A percentile compares a stretch with the other conserved stretches of the same genome.
Conservation (phyloP, 2,888 invertebrate genomes). For the Ganaspis brasiliensis region DNA sequence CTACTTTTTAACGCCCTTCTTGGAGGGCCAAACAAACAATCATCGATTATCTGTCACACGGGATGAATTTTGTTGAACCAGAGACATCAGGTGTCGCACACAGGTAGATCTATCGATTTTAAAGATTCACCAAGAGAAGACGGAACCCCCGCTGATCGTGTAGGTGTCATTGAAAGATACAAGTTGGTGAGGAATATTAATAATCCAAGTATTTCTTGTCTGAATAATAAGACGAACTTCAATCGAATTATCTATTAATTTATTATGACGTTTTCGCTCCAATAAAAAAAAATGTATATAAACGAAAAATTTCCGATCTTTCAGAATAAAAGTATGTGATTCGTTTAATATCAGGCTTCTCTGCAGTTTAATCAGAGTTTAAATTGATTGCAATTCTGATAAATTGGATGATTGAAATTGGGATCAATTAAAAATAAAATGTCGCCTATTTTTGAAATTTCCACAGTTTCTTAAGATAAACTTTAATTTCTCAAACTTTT, state of each 20-base stretch:
- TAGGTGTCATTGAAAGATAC: conserved; percentile 54
- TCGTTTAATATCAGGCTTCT: no score
- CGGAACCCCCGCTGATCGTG: conserved; percentile 52
- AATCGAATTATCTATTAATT: conserved; percentile 44
- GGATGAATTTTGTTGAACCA: conserved; percentile 51
- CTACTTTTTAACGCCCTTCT: conserved; percentile 41
- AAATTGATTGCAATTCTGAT: no score
- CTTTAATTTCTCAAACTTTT: no score
- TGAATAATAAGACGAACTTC: conserved; percentile 38
- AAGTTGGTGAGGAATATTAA: conserved; percentile 45
- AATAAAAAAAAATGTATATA: conserved; percentile 21
- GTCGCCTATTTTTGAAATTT: no score
- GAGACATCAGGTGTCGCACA: conserved; percentile 50
- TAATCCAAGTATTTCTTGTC: conserved; percentile 45
- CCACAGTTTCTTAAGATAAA: no score
- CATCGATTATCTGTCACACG: conserved; percentile 51
- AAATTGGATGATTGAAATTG: no score
- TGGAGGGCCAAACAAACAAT: conserved; percentile 17
- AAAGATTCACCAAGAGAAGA: conserved; percentile 15
- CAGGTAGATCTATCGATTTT: conserved; percentile 45
- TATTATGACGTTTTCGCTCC: conserved; percentile 20
- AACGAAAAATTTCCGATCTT: background rate
- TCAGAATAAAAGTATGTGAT: no score
- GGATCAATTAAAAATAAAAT: no score
- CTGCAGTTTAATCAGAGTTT: no score